phyloP scores from a whole-genome alignment of 1,140 invertebrate genomes.

The Harpegnathos saltator region DNA sequence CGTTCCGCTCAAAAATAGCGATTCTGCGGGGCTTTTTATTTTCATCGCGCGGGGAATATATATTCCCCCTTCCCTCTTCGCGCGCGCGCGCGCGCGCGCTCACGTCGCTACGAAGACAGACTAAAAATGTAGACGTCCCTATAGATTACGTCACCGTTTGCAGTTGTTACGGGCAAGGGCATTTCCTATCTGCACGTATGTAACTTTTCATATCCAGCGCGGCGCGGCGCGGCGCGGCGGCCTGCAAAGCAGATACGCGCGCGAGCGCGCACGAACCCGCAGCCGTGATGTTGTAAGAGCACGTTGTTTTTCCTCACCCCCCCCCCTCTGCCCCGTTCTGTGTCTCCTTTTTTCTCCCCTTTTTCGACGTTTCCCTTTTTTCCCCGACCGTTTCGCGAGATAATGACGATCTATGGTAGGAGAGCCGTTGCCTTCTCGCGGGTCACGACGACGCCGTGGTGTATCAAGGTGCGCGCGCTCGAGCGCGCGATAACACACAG shows the following conservation, averaged over 20 bases:
- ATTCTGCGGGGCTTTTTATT: conserved; percentile 25
- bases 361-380: conserved; percentile 29
- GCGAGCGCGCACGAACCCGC: background rate
- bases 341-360: conserved; percentile 16
- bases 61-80: background rate
- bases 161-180: background rate
- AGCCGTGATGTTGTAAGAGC: conserved; percentile 37
- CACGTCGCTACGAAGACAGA: conserved; percentile 41
- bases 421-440: conserved; percentile 39
- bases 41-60: background rate
- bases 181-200: conserved; percentile 53
- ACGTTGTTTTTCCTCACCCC: background rate
- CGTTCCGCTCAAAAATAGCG: conserved; percentile 19
- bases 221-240: conserved; percentile 11
- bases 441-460: conserved; percentile 22
- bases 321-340: background rate
- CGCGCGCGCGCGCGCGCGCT: no score
- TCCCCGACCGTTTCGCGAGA: conserved; percentile 50
- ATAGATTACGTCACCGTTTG: conserved; percentile 50
- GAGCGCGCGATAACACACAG: background rate
- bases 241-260: conserved; percentile 52
- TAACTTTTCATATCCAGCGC: conserved; percentile 53
- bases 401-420: conserved; percentile 74
- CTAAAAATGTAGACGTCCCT: conserved; percentile 45
- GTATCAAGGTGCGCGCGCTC: conserved; percentile 3